Evolutionary conservation across 2,888 invertebrate genomes (phyloP).

Genomic region (Pherbina coryleti): DNA sequence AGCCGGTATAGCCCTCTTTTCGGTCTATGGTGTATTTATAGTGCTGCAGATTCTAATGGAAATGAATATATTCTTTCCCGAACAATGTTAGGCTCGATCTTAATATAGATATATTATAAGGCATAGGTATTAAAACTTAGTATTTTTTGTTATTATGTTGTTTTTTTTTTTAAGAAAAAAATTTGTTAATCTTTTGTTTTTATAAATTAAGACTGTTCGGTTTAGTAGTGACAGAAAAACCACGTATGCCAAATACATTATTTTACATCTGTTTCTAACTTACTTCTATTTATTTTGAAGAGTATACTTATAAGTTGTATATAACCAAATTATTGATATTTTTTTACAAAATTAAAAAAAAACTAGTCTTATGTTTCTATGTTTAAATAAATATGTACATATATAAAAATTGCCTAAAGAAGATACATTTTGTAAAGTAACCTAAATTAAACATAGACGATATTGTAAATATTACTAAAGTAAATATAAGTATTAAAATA

Average conservation of each 20-base stretch:
- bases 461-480: no score
- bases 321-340: no score
- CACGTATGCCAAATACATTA: neutral
- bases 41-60: conserved; percentile 84
- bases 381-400: no score
- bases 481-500: no score
- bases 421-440: no score
- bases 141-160: neutral
- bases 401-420: no score
- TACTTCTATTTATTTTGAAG: no score
- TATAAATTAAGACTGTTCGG: conserved; percentile 54
- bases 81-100: conserved; percentile 42
- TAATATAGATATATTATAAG: neutral
- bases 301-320: no score
- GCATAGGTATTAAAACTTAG: neutral
- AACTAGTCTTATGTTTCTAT: no score
- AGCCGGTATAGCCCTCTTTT: conserved; percentile 77
- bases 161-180: neutral
- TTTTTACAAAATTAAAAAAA: no score
- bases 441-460: no score
- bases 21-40: conserved; percentile 79
- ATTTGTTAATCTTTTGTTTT: conserved; percentile 25
- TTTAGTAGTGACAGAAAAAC: conserved; percentile 27
- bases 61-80: conserved; percentile 77
- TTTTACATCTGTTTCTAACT: neutral